Conservation (phyloP, 2,888 invertebrate genomes). For the Aradus depressus region DNA sequence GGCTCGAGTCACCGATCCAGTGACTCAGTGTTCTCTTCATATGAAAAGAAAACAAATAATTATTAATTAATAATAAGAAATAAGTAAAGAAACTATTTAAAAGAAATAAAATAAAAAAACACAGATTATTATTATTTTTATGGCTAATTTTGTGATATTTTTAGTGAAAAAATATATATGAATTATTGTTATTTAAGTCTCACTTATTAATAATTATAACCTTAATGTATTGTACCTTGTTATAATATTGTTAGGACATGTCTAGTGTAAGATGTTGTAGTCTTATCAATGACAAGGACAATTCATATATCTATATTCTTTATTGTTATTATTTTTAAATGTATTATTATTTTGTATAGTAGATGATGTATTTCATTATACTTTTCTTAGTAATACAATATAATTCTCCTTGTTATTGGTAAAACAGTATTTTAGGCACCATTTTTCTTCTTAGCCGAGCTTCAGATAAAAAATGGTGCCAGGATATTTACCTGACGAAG, state of each 20-base stretch:
- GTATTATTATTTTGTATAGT: too few relatives aligned
- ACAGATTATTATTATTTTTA: slow-evolving; percentile 44
- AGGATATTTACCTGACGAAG: slow-evolving; percentile 29
- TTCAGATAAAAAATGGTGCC: slow-evolving; percentile 23
- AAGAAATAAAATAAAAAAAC: slow-evolving; percentile 37
- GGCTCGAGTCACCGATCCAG: slow-evolving; percentile 28
- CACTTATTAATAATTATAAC: slow-evolving; percentile 38
- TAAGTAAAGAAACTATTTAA: slow-evolving; percentile 29
- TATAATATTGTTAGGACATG: slow-evolving; percentile 37
- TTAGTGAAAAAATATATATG: slow-evolving; percentile 36
- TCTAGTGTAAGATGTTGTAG: slow-evolving; percentile 36
- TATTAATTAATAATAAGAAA: slow-evolving; percentile 24
- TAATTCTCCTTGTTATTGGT: slow-evolving; percentile 40
- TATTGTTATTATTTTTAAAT: slow-evolving; percentile 21
- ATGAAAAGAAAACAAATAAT: slow-evolving; percentile 29
- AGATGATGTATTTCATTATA: slow-evolving; percentile 25
- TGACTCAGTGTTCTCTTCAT: slow-evolving; percentile 27
- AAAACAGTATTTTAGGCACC: slow-evolving; percentile 30
- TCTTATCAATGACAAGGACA: slow-evolving; percentile 38
- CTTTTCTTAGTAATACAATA: slow-evolving; percentile 9
- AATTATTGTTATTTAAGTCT: slow-evolving; percentile 46
- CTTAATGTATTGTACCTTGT: slow-evolving; percentile 33
- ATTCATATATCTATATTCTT: slow-evolving; percentile 35
- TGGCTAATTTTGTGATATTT: slow-evolving; percentile 46
- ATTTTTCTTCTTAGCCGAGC: slow-evolving; percentile 17